Percentiles rank a stretch among this genome's conserved stretches.
Evolutionary conservation across 2,797 vertebrate genomes (phyloP).

Genomic region (Leptodactylus fallax): DNA sequence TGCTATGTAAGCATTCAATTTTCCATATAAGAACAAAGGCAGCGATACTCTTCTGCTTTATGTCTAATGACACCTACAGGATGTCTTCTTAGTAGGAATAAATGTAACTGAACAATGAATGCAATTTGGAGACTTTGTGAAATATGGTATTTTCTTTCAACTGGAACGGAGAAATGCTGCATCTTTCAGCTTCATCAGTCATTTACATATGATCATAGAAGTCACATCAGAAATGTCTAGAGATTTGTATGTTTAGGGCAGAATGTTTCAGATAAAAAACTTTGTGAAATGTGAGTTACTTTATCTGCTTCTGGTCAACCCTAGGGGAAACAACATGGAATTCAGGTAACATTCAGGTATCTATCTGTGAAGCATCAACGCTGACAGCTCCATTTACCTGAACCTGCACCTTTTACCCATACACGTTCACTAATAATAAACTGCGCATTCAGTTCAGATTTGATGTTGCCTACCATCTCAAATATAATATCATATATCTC

Average conservation of each 20-base stretch:
- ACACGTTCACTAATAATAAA: background rate
- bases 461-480: no score
- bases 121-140: background rate
- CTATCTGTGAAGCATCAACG: constrained; percentile 47
- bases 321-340: constrained; percentile 22
- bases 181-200: background rate
- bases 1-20: background rate
- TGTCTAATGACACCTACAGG: background rate
- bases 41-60: background rate
- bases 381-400: constrained; percentile 37
- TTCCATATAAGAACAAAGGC: background rate
- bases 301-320: constrained; percentile 23
- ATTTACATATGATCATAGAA: background rate
- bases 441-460: background rate
- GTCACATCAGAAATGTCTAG: background rate
- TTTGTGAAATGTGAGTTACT: constrained; percentile 15
- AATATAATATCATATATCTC: no score
- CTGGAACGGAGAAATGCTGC: background rate
- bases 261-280: background rate
- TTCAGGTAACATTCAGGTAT: constrained; percentile 21
- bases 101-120: background rate
- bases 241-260: background rate
- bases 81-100: constrained; percentile 1
- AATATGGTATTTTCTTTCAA: background rate
- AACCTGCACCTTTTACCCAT: background rate